Conservation (phyloP, 2,797 vertebrate genomes). For the Dermochelys coriacea region DNA sequence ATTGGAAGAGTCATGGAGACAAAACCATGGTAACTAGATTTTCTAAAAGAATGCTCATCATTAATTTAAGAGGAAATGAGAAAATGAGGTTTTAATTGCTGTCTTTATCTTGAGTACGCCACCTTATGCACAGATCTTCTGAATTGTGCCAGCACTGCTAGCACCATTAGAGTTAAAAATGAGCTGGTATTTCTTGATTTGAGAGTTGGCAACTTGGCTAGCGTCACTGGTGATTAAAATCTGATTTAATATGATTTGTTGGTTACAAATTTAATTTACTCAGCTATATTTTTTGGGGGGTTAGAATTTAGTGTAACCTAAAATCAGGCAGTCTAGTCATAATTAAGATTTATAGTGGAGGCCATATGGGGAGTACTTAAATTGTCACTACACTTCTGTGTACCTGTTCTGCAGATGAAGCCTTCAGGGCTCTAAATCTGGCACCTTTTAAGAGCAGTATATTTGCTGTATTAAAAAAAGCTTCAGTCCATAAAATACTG, state of each 20-base stretch:
- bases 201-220: background rate
- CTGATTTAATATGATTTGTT: background rate
- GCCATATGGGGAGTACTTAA: background rate
- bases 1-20: background rate
- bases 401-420: fast-evolving
- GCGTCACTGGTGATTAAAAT: background rate
- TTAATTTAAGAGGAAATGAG: conserved; percentile 24
- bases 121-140: background rate
- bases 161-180: background rate
- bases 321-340: fast-evolving
- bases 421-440: fast-evolving
- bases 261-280: background rate
- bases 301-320: background rate
- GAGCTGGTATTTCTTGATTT: background rate
- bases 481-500: background rate
- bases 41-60: background rate
- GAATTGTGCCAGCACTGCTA: background rate
- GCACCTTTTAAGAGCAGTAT: background rate
- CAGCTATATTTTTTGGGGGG: background rate
- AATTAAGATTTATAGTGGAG: background rate
- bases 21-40: background rate
- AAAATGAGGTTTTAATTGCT: conserved; percentile 42
- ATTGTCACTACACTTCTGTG: fast-evolving
- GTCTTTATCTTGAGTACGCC: conserved; percentile 4
- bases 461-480: background rate